These are phyloP conservation scores for Ibycter americanus DNA, from an alignment of 2,797 vertebrate genomes.

Conservation along the genomic window DNA sequence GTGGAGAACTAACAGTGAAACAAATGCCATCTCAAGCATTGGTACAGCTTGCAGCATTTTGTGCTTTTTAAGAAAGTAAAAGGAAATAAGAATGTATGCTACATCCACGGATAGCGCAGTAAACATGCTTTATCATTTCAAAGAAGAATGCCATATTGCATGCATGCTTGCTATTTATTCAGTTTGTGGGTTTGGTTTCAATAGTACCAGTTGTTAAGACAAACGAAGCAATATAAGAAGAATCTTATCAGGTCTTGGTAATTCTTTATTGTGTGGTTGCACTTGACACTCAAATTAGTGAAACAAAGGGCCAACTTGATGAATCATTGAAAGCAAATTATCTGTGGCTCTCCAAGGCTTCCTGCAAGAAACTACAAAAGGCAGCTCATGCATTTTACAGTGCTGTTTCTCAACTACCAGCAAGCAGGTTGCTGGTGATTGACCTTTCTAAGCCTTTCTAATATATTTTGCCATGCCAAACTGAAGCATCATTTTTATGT, in stretches of 20 bases:
- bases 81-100: neutral
- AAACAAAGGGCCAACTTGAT: slow-evolving; percentile 77
- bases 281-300: slow-evolving; percentile 79
- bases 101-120: neutral
- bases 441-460: slow-evolving; percentile 53
- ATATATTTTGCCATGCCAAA: slow-evolving; percentile 64
- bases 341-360: slow-evolving; percentile 67
- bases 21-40: slow-evolving; percentile 43
- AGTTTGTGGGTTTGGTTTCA: slow-evolving; percentile 57
- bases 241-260: slow-evolving; percentile 64
- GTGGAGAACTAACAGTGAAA: slow-evolving; percentile 49
- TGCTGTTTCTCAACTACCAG: slow-evolving; percentile 35
- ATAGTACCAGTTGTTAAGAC: slow-evolving; percentile 62
- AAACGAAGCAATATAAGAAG: slow-evolving; percentile 52
- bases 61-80: slow-evolving; percentile 43
- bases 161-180: slow-evolving; percentile 37
- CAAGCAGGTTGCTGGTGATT: slow-evolving; percentile 65
- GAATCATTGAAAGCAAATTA: slow-evolving; percentile 75
- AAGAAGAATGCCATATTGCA: slow-evolving; percentile 34
- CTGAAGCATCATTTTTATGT: slow-evolving; percentile 65
- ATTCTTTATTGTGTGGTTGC: slow-evolving; percentile 73
- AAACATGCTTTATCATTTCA: neutral
- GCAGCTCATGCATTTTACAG: slow-evolving; percentile 63
- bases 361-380: slow-evolving; percentile 46
- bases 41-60: slow-evolving; percentile 2